Evolutionary conservation across 2,113 vertebrate species (phyloP).

Genomic region (Elgaria multicarinata): DNA sequence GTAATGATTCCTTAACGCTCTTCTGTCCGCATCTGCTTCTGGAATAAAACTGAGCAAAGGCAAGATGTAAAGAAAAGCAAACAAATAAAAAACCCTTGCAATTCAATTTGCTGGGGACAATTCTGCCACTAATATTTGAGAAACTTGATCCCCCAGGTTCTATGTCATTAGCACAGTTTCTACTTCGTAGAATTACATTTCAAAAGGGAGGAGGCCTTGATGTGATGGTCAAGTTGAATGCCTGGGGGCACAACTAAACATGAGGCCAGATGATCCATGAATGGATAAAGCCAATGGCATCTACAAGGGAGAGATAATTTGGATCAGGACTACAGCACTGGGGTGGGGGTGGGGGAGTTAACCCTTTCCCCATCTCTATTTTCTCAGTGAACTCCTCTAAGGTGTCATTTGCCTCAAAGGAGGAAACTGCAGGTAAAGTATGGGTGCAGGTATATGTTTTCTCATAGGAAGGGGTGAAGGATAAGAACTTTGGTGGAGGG

Average conservation of each 20-base stretch:
- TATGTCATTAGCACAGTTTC: too few relatives aligned
- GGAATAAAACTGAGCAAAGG: not conserved
- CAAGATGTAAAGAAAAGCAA: not conserved
- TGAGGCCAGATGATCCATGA: not conserved
- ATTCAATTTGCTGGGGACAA: not conserved
- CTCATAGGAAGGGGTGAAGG: not conserved
- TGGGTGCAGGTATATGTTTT: too few relatives aligned
- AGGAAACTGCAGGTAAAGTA: too few relatives aligned
- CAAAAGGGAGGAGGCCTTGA: not conserved
- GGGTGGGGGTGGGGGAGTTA: not conserved
- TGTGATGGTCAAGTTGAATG: not conserved
- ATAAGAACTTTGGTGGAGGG: not conserved
- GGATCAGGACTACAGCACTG: not conserved
- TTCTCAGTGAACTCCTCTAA: not conserved
- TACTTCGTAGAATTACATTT: not conserved
- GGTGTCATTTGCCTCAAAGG: too few relatives aligned
- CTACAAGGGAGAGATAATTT: not conserved
- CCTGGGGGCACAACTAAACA: not conserved
- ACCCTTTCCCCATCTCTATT: not conserved
- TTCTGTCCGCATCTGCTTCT: slow-evolving; percentile 7
- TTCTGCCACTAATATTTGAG: too few relatives aligned
- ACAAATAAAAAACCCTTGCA: not conserved
- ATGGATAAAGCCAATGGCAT: not conserved
- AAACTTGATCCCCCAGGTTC: not conserved
- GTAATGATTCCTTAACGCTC: not conserved